These are phyloP conservation scores for Chironomus striatipennis DNA, from an alignment of 1,140 invertebrate genomes.

Conservation along the genomic window DNA sequence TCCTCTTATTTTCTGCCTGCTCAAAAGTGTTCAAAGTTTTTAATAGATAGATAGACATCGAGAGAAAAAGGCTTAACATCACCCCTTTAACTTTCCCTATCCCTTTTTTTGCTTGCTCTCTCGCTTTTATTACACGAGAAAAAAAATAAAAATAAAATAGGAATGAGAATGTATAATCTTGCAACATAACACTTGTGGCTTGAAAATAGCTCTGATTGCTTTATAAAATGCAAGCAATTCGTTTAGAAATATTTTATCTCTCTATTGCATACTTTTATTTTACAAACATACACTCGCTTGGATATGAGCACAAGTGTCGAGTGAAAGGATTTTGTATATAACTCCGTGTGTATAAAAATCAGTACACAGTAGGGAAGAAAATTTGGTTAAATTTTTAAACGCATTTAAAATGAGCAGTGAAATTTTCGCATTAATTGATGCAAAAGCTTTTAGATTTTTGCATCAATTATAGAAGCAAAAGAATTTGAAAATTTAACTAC, in stretches of 20 bases:
- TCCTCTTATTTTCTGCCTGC: too few species aligned
- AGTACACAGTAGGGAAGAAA: background rate
- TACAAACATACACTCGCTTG: too few species aligned
- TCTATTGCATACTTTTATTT: background rate
- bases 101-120: too few species aligned
- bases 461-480: background rate
- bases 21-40: too few species aligned
- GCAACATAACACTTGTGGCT: slow-evolving; percentile 11
- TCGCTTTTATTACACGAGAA: background rate
- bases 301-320: slow-evolving; percentile 18
- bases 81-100: too few species aligned
- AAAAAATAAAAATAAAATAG: background rate
- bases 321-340: background rate
- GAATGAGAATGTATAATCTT: slow-evolving; percentile 13
- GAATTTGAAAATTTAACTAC: too few species aligned
- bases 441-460: too few species aligned
- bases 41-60: too few species aligned
- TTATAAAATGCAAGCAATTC: slow-evolving; percentile 5
- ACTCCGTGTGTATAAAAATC: background rate
- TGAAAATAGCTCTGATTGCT: slow-evolving; percentile 6
- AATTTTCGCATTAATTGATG: too few species aligned
- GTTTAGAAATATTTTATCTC: slow-evolving; percentile 14
- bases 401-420: too few species aligned
- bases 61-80: too few species aligned
- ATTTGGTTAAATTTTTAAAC: background rate